Evolutionary conservation across 53 echinoderm and acorn worm genomes (phyloP).

Genomic region (Stichopus horrens): DNA sequence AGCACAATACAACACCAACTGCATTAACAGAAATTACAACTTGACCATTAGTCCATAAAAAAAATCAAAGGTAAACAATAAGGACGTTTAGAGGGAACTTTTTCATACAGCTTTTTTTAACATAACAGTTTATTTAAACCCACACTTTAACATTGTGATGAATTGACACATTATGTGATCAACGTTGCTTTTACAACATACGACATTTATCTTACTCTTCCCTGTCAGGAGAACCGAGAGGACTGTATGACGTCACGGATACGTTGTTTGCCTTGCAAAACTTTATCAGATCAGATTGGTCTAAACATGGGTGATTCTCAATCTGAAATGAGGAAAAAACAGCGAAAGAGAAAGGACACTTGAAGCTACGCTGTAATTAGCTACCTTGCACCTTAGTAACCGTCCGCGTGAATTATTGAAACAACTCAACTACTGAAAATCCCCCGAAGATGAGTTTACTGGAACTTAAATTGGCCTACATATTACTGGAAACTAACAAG

Average conservation of each 20-base stretch:
- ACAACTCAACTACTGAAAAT: too few relatives aligned
- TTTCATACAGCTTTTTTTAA: not conserved
- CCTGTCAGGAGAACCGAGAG: conserved; percentile 69
- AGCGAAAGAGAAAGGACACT: too few relatives aligned
- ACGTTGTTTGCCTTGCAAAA: conserved; percentile 64
- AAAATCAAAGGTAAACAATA: not conserved
- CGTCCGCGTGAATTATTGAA: too few relatives aligned
- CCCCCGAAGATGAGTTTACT: too few relatives aligned
- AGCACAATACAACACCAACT: not conserved
- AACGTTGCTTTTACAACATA: not conserved
- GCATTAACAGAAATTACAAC: not conserved
- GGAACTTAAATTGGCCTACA: too few relatives aligned
- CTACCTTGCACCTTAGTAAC: too few relatives aligned
- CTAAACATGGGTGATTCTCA: conserved; percentile 65
- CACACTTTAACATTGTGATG: not conserved
- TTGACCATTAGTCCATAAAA: too few relatives aligned
- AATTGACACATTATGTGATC: not conserved
- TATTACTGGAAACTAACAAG: too few relatives aligned
- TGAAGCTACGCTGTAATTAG: too few relatives aligned
- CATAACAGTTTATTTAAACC: not conserved
- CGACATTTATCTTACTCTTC: conserved; percentile 35
- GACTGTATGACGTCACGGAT: conserved; percentile 68
- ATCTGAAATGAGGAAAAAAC: conserved; percentile 34
- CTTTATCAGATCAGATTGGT: conserved; percentile 54
- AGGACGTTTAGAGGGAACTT: too few relatives aligned